Evolutionary conservation across 30 jellyfish, hydroid and myxozoan species (phyloP).

Genomic region (Nemopilema nomurai): DNA sequence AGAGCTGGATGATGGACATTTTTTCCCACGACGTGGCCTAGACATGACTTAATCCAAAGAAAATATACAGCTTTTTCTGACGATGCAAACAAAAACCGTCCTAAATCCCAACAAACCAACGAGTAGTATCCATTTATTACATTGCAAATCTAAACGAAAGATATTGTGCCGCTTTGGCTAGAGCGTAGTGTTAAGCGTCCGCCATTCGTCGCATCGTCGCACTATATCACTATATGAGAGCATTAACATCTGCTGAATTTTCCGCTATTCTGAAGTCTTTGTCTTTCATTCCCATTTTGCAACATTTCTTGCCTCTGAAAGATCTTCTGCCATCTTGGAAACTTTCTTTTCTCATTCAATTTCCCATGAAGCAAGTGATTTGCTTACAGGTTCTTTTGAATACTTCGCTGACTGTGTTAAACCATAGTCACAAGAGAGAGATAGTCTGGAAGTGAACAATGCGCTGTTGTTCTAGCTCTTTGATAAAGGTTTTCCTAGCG

Average conservation of each 20-base stretch:
- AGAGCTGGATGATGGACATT: constrained; percentile 10
- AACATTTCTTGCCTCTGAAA: not conserved
- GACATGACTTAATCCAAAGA: constrained; percentile 1
- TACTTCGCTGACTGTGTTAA: not conserved
- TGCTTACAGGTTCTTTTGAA: not conserved
- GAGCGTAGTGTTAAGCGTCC: not conserved
- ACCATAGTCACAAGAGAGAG: not conserved
- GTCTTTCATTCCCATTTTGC: not conserved
- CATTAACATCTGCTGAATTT: not conserved
- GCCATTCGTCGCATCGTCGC: too few relatives aligned
- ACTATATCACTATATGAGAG: too few relatives aligned
- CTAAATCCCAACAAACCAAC: constrained; percentile 8
- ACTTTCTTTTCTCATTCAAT: not conserved
- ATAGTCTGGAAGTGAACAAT: too few relatives aligned
- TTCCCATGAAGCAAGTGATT: not conserved
- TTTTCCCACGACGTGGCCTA: constrained; percentile 15
- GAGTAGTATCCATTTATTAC: constrained; percentile 6
- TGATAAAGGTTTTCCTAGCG: too few relatives aligned
- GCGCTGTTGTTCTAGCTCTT: too few relatives aligned
- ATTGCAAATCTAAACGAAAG: not conserved
- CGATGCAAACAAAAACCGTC: not conserved
- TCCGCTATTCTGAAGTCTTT: not conserved
- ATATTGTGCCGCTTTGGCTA: constrained; percentile 17
- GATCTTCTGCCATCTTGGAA: not conserved
- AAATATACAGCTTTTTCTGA: not conserved